phyloP scores from a whole-genome alignment of 2,888 invertebrate genomes.

The Aspidiotus destructor region DNA sequence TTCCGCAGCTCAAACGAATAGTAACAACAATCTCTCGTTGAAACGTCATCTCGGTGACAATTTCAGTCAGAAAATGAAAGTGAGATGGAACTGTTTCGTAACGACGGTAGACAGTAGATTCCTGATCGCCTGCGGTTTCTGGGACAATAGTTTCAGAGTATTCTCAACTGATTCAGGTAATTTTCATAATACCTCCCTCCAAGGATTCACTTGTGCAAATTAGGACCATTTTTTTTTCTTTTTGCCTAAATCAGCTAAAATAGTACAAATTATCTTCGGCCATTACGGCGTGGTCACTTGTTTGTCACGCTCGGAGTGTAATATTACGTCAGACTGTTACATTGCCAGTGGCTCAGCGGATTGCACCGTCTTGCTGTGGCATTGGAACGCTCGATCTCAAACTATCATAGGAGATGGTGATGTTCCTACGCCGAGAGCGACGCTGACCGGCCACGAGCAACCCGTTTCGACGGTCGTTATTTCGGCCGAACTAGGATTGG shows the following conservation, averaged over 20 bases:
- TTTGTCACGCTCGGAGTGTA: conserved; percentile 93
- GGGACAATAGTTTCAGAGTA: conserved; percentile 98
- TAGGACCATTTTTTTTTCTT: too few species aligned
- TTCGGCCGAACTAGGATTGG: conserved; percentile 93
- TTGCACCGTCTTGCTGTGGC: conserved; percentile 96
- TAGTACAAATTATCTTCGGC: conserved; percentile 96
- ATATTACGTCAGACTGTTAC: conserved; percentile 98
- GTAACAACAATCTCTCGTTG: conserved; percentile 55
- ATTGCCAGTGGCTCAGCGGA: conserved; percentile 96
- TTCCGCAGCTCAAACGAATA: conserved; percentile 58
- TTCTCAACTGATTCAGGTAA: conserved; percentile 91
- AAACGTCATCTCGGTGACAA: conserved; percentile 92
- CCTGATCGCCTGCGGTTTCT: conserved; percentile 95
- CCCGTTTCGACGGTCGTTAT: conserved; percentile 91
- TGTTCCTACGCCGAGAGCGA: conserved; percentile 88
- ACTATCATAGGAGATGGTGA: conserved; percentile 96
- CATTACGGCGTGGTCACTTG: conserved; percentile 99
- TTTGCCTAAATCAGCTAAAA: conserved; percentile 60
- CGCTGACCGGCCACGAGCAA: conserved; percentile 94
- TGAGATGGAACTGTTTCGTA: conserved; percentile 90
- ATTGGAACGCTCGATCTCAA: conserved; percentile 95
- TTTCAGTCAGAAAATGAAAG: conserved; percentile 92
- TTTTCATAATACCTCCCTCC: neutral
- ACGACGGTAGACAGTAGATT: conserved; percentile 96
- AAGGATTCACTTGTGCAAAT: too few species aligned